Evolutionary conservation across 2,888 invertebrate genomes (phyloP), one percentile per base, ranked within the genome.

Genomic region (Protophormia terraenovae): DNA sequence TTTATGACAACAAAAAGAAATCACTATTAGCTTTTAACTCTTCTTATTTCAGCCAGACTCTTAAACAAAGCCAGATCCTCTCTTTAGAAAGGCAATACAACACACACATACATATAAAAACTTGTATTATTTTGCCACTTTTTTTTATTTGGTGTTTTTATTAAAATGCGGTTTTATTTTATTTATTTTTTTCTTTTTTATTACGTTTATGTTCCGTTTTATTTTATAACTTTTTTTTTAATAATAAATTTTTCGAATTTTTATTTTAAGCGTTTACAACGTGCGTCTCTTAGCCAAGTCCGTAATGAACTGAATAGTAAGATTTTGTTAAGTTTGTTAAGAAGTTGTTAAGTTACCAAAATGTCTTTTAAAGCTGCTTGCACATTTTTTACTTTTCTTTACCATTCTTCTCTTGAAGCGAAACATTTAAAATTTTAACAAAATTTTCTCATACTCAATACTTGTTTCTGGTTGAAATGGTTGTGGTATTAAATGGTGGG

Each of bases 281-380:
- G 82, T 82, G 32, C 71, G 78, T 76, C 62, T 82, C 58, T 85
- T 60, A 75, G 71, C 78, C 78, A 85, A 85, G 85, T 82, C 81
- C 73, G 82, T 50, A 75, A 66, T 69, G 78, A 85, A 85, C 85
- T 85, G 78, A 82, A 75, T 75, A 29, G 45, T 35, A 19, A 16
- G 2, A 22, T 50, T 67, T 80, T 67, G 47, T 82, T 27, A 35
- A 38, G 22, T 10, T 64, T 29, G 32, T 24, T 3, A 85, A 82
- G 73, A 82, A 82, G 71, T 82, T 73, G 45, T 76, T 41, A n/a
- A n/a, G 76, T 69, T 64, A 79, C 62, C 69, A 53, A 50, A 58
- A 16, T 32, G 41, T 60, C 66, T 60, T 62, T 38, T 50, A 14
- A n/a, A 41, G 35, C 19, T 27, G 27, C 24, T 76, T 41, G 76